phyloP scores from a whole-genome alignment of 1,140 invertebrate species.

The Drosophila nebulosa region DNA sequence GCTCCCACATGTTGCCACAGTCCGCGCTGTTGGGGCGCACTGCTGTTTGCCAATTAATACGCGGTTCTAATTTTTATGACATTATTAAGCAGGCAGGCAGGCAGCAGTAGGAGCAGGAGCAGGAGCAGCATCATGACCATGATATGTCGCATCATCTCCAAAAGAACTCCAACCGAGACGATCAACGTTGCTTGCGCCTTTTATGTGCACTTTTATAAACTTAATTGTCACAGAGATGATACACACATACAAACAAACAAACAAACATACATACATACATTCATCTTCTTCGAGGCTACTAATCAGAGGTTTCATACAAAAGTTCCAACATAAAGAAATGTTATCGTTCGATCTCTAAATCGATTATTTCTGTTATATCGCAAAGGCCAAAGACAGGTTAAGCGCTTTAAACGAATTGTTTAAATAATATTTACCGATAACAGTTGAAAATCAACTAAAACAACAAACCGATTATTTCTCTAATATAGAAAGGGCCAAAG shows the following conservation, averaged over 20 bases:
- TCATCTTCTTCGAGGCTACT: too few relatives aligned
- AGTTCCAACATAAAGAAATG: not conserved
- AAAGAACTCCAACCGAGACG: constrained; percentile 27
- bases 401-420: too few relatives aligned
- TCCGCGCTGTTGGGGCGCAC: constrained; percentile 7
- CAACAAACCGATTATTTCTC: too few relatives aligned
- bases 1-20: constrained; percentile 66
- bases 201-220: constrained; percentile 74
- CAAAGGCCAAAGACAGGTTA: too few relatives aligned
- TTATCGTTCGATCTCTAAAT: not conserved
- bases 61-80: constrained; percentile 79
- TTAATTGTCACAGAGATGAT: constrained; percentile 63
- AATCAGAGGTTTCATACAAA: not conserved
- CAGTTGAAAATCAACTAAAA: too few relatives aligned
- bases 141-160: constrained; percentile 15
- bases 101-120: constrained; percentile 12
- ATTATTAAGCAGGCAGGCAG: constrained; percentile 78
- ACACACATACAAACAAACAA: too few relatives aligned
- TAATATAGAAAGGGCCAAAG: too few relatives aligned
- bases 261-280: constrained; percentile 15
- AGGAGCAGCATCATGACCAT: constrained; percentile 30
- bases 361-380: too few relatives aligned
- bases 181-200: constrained; percentile 49
- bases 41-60: constrained; percentile 64
- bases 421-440: too few relatives aligned